Percentiles rank a stretch among this genome's conserved stretches.
Conservation (phyloP, 37 sponge, comb jelly and placozoan species). For the Eunapius fragilis region DNA sequence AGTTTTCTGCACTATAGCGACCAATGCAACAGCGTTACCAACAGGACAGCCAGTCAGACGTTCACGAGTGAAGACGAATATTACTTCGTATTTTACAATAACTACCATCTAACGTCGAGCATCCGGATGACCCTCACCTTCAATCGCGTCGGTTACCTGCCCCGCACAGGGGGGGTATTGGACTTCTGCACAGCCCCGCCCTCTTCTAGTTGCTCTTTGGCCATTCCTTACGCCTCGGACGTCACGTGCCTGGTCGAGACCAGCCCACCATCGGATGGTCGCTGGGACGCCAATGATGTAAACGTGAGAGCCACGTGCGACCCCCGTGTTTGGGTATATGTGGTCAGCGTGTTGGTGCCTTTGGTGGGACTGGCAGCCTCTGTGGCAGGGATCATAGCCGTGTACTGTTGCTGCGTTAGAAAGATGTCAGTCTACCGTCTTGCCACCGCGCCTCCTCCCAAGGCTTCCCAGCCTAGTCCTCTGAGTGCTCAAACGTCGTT, state of each 20-base stretch:
- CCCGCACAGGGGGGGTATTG: not conserved
- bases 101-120: not conserved
- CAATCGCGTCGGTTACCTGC: conserved; percentile 17
- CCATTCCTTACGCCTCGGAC: not conserved
- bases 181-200: not conserved
- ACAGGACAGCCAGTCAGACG: not conserved
- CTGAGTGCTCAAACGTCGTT: too few relatives aligned
- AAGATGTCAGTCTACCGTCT: too few relatives aligned
- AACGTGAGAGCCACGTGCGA: not conserved
- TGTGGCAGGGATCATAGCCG: too few relatives aligned
- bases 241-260: not conserved
- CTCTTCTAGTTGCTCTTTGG: not conserved
- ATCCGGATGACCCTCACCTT: not conserved
- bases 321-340: conserved; percentile 39
- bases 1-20: not conserved
- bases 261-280: not conserved
- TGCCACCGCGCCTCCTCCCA: too few relatives aligned
- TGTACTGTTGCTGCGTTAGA: too few relatives aligned
- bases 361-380: not conserved
- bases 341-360: not conserved
- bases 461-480: too few relatives aligned
- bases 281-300: not conserved
- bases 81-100: conserved; percentile 17
- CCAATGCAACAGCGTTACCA: not conserved
- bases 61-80: conserved; percentile 8